Conservation (phyloP, 2,888 invertebrate species). For the Ectobius pallidus region DNA sequence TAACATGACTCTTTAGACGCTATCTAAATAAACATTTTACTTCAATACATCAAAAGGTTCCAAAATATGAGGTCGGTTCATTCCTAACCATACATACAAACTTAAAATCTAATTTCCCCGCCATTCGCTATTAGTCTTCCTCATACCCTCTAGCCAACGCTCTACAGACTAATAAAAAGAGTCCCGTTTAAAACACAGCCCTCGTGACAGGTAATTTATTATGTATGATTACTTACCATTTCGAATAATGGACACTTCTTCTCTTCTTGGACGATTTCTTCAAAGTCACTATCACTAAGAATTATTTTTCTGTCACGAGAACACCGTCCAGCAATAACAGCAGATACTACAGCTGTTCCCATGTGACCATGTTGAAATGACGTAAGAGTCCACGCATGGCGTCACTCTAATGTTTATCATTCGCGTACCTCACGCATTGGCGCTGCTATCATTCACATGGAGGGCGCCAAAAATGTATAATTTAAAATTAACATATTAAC, state of each 20-base stretch:
- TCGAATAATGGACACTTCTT: not conserved
- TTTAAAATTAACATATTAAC: too few species aligned
- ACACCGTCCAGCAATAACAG: not conserved
- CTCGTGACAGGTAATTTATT: too few species aligned
- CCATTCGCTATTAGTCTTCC: not conserved
- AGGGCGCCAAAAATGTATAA: too few species aligned
- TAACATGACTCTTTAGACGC: too few species aligned
- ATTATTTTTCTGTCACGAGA: conserved; percentile 16
- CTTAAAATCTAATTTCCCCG: conserved; percentile 7
- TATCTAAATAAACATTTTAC: too few species aligned
- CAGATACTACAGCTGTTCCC: conserved; percentile 35
- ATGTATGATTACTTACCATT: conserved; percentile 25
- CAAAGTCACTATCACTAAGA: not conserved
- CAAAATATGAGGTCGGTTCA: too few species aligned
- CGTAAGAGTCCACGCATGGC: conserved; percentile 1
- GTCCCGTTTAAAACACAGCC: too few species aligned
- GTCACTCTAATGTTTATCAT: conserved; percentile 6
- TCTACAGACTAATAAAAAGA: not conserved
- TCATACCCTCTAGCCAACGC: not conserved
- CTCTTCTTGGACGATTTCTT: not conserved
- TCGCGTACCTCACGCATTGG: too few species aligned
- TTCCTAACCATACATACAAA: too few species aligned
- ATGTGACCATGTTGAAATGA: conserved; percentile 35
- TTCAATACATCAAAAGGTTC: too few species aligned
- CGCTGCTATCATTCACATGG: too few species aligned